phyloP scores from a whole-genome alignment of 2,113 vertebrate genomes.

The Tragelaphus buxtoni region DNA sequence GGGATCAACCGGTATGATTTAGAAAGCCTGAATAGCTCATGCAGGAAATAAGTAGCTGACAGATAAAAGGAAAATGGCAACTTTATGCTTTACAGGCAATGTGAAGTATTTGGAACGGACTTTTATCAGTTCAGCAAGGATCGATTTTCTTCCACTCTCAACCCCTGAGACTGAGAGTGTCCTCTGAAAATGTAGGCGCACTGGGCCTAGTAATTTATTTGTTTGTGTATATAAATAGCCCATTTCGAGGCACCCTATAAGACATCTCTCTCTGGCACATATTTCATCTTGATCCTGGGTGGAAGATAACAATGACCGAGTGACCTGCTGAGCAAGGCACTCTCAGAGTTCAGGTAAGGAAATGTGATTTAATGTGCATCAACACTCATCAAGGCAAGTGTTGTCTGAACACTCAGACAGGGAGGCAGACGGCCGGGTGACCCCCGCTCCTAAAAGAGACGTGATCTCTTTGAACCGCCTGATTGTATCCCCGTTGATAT shows the following conservation, averaged over 20 bases:
- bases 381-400: not conserved
- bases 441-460: accelerated
- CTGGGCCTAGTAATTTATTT: not conserved
- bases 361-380: accelerated
- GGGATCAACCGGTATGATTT: not conserved
- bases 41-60: slow-evolving; percentile 50
- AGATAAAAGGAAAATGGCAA: slow-evolving; percentile 52
- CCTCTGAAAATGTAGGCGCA: not conserved
- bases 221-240: not conserved
- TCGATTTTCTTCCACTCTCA: not conserved
- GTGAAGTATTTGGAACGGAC: not conserved
- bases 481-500: not conserved
- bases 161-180: not conserved
- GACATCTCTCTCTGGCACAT: not conserved
- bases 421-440: accelerated
- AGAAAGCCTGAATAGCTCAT: slow-evolving; percentile 5
- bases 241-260: not conserved
- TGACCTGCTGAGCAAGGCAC: not conserved
- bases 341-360: not conserved
- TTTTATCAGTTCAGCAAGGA: not conserved
- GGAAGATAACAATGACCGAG: not conserved
- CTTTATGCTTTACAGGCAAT: not conserved
- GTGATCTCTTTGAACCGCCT: accelerated
- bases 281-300: not conserved
- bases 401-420: not conserved